Evolutionary conservation across 92 coral and sea anemone genomes (phyloP).

Genomic region (Porites evermanni): DNA sequence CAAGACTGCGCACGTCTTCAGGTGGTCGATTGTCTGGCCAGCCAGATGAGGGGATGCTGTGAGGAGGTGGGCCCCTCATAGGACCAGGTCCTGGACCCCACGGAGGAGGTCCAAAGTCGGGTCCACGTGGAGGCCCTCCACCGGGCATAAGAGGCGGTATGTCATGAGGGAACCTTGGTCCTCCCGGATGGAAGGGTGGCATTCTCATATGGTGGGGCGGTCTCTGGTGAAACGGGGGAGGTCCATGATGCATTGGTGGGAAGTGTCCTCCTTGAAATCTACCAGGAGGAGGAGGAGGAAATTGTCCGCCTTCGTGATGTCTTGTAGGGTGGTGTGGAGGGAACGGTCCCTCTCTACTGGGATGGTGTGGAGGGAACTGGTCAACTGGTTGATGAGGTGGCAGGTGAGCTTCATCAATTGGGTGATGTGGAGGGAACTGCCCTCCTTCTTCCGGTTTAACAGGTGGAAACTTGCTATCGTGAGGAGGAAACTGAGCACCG

Average conservation of each 20-base stretch:
- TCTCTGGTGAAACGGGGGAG: slow-evolving; percentile 63
- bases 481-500: slow-evolving; percentile 38
- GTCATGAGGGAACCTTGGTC: slow-evolving; percentile 67
- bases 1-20: slow-evolving; percentile 46
- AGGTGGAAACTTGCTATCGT: slow-evolving; percentile 44
- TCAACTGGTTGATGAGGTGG: slow-evolving; percentile 57
- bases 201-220: slow-evolving; percentile 56
- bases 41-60: slow-evolving; percentile 52
- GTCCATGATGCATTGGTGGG: slow-evolving; percentile 57
- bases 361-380: slow-evolving; percentile 50
- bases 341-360: slow-evolving; percentile 19
- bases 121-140: slow-evolving; percentile 67
- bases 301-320: slow-evolving; percentile 54
- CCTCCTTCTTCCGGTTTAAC: slow-evolving; percentile 32
- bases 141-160: slow-evolving; percentile 34
- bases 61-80: slow-evolving; percentile 76
- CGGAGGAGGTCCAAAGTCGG: slow-evolving; percentile 54
- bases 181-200: slow-evolving; percentile 77
- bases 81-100: slow-evolving; percentile 84
- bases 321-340: slow-evolving; percentile 45
- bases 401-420: slow-evolving; percentile 44
- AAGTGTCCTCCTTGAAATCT: slow-evolving; percentile 45
- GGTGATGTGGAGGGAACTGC: slow-evolving; percentile 5
- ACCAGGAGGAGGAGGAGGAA: slow-evolving; percentile 68
- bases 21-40: slow-evolving; percentile 71